Conservation (phyloP, 2,888 invertebrate species). For the Drosophila stalkeri region DNA sequence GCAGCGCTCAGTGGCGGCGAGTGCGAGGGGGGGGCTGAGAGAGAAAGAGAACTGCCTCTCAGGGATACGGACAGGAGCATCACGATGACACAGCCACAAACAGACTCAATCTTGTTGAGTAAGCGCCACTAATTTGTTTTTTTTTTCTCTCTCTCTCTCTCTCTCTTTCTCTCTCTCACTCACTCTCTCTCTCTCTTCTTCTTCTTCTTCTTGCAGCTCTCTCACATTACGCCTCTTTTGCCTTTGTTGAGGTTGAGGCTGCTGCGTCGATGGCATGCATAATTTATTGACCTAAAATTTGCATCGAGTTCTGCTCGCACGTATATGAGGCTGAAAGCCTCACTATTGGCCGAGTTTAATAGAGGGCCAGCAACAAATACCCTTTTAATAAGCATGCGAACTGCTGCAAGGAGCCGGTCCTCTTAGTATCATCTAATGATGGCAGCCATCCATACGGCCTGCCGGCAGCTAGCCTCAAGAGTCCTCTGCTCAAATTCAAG, state of each 20-base stretch:
- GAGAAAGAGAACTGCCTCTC: not conserved
- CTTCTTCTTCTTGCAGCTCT: conserved; percentile 16
- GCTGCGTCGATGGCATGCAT: conserved; percentile 62
- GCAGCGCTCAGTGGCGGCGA: conserved; percentile 14
- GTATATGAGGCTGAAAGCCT: conserved; percentile 26
- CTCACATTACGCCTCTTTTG: not conserved
- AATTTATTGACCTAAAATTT: conserved; percentile 74
- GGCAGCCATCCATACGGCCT: not conserved
- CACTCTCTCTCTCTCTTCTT: not conserved
- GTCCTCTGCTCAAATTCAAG: conserved; percentile 22
- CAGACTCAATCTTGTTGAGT: conserved; percentile 77
- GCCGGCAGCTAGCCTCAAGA: conserved; percentile 4
- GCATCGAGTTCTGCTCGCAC: conserved; percentile 53
- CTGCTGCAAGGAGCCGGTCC: conserved; percentile 6
- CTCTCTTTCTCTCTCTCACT: not conserved
- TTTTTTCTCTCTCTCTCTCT: not conserved
- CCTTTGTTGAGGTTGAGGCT: not conserved
- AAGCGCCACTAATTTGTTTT: conserved; percentile 78
- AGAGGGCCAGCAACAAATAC: conserved; percentile 52
- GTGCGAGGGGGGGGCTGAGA: conserved; percentile 6
- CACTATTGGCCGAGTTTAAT: conserved; percentile 3
- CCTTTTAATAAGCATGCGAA: conserved; percentile 55
- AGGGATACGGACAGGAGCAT: conserved; percentile 7
- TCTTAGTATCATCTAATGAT: not conserved
- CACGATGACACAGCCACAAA: conserved; percentile 68